Conservation (phyloP, 2,888 invertebrate genomes). For the Homarus gammarus region DNA sequence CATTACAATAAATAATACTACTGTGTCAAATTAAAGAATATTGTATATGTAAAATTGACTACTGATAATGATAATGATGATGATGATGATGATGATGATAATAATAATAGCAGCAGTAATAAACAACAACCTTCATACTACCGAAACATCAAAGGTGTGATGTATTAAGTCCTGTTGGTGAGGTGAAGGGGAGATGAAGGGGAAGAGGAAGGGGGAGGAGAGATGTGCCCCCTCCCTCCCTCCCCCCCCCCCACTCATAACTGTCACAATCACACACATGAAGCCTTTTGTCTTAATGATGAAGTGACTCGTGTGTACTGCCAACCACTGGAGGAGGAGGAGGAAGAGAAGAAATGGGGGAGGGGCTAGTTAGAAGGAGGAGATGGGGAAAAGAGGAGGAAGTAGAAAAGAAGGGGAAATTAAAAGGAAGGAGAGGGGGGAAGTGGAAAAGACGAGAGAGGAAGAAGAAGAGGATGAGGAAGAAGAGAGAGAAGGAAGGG, state of each 20-base stretch:
- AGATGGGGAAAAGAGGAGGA: neutral
- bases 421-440: neutral
- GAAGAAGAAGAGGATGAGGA: slow-evolving; percentile 2
- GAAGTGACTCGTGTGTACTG: slow-evolving; percentile 1
- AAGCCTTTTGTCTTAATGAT: slow-evolving; percentile 16
- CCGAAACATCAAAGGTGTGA: neutral
- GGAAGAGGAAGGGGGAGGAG: neutral
- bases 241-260: slow-evolving; percentile 5
- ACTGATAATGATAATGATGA: neutral
- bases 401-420: neutral
- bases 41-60: neutral
- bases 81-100: neutral
- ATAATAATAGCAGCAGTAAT: no score
- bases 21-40: neutral
- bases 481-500: neutral
- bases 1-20: neutral
- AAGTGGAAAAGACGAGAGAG: neutral
- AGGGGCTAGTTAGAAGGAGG: no score
- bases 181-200: neutral
- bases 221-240: neutral
- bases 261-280: slow-evolving; percentile 28
- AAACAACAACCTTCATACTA: no score
- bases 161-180: neutral
- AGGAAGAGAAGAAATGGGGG: neutral
- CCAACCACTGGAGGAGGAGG: slow-evolving; percentile 2